Conservation (phyloP, 2,113 vertebrate genomes). For the Mormyrus iriodes region DNA sequence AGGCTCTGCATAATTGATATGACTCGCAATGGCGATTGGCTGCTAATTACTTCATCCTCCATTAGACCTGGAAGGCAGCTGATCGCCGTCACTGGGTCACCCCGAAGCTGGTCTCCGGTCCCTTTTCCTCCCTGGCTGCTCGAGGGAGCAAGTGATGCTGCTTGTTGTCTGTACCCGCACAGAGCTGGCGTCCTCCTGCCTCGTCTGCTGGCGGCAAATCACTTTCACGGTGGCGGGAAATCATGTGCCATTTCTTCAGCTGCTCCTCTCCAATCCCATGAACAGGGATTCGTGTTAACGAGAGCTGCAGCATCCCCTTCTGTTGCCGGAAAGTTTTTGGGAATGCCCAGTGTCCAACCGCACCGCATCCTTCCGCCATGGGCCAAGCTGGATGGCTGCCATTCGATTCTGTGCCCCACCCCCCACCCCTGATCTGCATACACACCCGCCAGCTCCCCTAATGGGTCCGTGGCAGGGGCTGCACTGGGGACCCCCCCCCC, state of each 20-base stretch:
- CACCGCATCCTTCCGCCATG: neutral
- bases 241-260: neutral
- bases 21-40: neutral
- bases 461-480: constrained; percentile 88
- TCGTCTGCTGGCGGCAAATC: neutral
- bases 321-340: neutral
- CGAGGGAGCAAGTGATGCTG: neutral
- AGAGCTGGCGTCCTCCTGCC: neutral
- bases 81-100: neutral
- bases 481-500: too few species aligned
- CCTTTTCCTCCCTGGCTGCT: neutral
- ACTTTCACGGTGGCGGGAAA: neutral
- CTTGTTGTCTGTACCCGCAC: neutral
- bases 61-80: neutral
- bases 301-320: neutral
- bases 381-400: neutral
- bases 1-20: neutral
- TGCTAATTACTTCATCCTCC: neutral
- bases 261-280: neutral
- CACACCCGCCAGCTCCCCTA: constrained; percentile 75
- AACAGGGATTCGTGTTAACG: neutral
- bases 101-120: constrained; percentile 30
- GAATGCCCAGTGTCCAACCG: neutral
- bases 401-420: neutral
- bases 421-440: constrained; percentile 62